These are phyloP conservation scores for Drosophila paranaensis DNA, from an alignment of 2,888 invertebrate species.

Conservation along the genomic window DNA sequence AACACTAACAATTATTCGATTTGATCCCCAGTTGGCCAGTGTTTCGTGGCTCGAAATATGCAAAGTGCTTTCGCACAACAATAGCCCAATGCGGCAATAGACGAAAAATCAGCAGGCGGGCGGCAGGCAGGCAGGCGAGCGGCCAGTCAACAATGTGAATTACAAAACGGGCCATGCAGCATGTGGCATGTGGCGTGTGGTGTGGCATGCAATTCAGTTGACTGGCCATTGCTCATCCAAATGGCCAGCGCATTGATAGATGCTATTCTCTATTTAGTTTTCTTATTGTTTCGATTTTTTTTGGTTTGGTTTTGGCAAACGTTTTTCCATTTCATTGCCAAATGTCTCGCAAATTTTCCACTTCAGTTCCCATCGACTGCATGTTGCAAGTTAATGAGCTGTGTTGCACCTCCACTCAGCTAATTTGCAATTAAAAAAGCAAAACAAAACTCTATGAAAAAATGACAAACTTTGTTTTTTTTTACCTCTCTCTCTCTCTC, in stretches of 20 bases:
- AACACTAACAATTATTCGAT: constrained; percentile 47
- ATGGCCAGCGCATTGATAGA: constrained; percentile 16
- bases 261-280: neutral
- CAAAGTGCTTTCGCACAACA: constrained; percentile 30
- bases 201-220: constrained; percentile 9
- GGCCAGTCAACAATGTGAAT: constrained; percentile 45
- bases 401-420: neutral
- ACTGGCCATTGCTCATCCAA: constrained; percentile 39
- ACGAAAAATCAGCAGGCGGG: constrained; percentile 49
- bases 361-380: neutral
- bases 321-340: constrained; percentile 6
- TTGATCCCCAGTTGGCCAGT: constrained; percentile 16
- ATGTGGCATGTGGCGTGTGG: constrained; percentile 10
- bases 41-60: constrained; percentile 18
- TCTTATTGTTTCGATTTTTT: constrained; percentile 1
- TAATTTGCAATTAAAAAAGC: constrained; percentile 1
- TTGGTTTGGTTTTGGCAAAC: constrained; percentile 10
- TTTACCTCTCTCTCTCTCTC: neutral
- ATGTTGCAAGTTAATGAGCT: constrained; percentile 11
- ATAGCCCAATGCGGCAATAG: constrained; percentile 33
- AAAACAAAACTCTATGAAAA: neutral
- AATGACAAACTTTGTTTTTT: neutral
- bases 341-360: constrained; percentile 6
- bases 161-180: constrained; percentile 26
- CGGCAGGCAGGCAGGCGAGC: neutral